Evolutionary conservation across 2,113 vertebrate species (phyloP), one percentile per base, ranked within the genome.

Genomic region (Merops nubicus): DNA sequence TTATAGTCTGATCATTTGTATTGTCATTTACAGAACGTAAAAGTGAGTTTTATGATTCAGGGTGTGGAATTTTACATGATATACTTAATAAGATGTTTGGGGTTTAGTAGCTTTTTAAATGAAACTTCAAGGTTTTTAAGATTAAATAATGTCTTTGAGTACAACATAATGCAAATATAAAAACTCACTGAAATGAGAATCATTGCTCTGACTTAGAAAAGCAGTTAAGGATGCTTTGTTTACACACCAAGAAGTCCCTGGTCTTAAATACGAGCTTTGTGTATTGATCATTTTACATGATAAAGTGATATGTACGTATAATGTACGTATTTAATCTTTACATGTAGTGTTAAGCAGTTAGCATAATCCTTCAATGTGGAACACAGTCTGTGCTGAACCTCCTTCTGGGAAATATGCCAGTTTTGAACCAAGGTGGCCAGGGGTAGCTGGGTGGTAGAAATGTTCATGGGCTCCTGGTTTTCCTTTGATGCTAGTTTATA

Each of bases 101-200:
- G 19, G 0, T 48, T 72, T 57, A 74, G 31, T 84, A 36, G 26
- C 25, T 91, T 91, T 31, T 19, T 2, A 2, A 33, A 50, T 45
- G 17, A 77, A 83, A 57, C 13, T 9, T 48, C 2, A 3, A 40
- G 3, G 11, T 89, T 91, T 57, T 43, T 11, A 8, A 38, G 31
- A 53, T 94, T 73, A 68, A 80, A 21, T 19, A 69, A 31, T n/a
- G n/a, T 42, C 7, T 85, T 76, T 62, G 47, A 69, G 63, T 79
- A 47, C 80, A 94, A 50, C 19, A 77, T 17, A 92, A 92, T 67
- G 63, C 59, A 90, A 83, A 88, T 67, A 50, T 12, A 59, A 74
- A 76, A 83, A 17, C 21, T 82, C 48, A 47, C 31, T 76, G 40
- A 79, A 83, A 31, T 53, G 34, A 70, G 48, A 85, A 45, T 91